phyloP scores from a whole-genome alignment of 2,113 vertebrate genomes.

The Pseudorhombus dupliciocellatus region DNA sequence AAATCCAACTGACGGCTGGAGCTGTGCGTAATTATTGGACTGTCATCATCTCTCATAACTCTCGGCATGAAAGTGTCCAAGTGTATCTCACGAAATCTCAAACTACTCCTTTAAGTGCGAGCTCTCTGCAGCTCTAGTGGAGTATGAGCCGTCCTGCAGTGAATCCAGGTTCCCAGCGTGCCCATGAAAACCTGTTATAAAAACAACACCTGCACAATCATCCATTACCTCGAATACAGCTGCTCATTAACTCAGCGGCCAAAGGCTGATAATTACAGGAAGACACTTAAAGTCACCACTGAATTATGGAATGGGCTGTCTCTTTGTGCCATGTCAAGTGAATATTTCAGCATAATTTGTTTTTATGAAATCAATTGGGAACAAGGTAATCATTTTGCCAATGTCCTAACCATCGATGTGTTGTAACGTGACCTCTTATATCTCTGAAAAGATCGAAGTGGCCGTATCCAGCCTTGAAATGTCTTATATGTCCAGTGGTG shows the following conservation, averaged over 20 bases:
- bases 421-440: not conserved
- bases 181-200: constrained; percentile 32
- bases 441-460: not conserved
- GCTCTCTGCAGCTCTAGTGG: not conserved
- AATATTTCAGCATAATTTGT: constrained; percentile 23
- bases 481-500: not conserved
- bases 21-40: not conserved
- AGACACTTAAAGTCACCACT: constrained; percentile 11
- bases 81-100: not conserved
- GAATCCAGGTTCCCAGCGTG: constrained; percentile 24
- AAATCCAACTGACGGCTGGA: not conserved
- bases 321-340: constrained; percentile 12
- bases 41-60: not conserved
- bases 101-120: not conserved
- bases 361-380: constrained; percentile 14
- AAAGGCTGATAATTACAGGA: constrained; percentile 39
- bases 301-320: constrained; percentile 8
- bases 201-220: constrained; percentile 48
- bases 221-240: constrained; percentile 45
- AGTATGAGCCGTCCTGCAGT: not conserved
- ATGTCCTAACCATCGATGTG: not conserved
- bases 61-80: not conserved
- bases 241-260: constrained; percentile 51
- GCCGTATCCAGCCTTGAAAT: not conserved
- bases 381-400: constrained; percentile 7